phyloP scores from a whole-genome alignment of 1,140 invertebrate genomes.

The Leptinotarsa texana region DNA sequence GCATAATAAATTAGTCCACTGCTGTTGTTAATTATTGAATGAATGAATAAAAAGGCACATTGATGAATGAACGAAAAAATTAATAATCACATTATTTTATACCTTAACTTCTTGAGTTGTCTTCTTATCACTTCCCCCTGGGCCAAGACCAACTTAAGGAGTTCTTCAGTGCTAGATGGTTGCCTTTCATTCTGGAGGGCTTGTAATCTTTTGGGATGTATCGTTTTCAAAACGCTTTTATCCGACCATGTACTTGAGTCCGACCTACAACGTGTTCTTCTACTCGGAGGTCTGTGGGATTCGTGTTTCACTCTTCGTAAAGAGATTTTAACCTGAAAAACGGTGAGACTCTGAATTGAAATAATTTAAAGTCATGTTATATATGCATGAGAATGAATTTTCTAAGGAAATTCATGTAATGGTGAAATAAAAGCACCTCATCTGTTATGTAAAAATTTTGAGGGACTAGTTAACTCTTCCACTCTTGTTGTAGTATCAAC shows the following conservation, averaged over 20 bases:
- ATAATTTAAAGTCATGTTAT: no score
- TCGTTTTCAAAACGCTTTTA: constrained; percentile 50
- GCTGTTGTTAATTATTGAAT: no score
- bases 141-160: constrained; percentile 77
- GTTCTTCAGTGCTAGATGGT: constrained; percentile 65
- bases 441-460: no score
- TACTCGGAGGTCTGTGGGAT: constrained; percentile 32
- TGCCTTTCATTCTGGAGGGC: constrained; percentile 51
- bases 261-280: constrained; percentile 48
- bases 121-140: constrained; percentile 80
- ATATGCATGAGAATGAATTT: no score
- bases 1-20: no score
- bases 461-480: no score
- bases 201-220: constrained; percentile 52
- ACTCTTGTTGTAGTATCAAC: no score
- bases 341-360: not conserved
- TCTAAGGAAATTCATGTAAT: no score
- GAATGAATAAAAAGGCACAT: no score
- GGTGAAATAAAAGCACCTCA: no score
- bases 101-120: constrained; percentile 70
- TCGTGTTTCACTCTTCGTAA: constrained; percentile 50
- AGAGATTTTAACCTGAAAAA: constrained; percentile 53
- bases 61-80: not conserved
- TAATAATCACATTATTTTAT: not conserved
- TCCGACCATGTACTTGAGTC: constrained; percentile 52